Conservation (phyloP, 1,140 invertebrate genomes). For the Teleogryllus occipitalis region DNA sequence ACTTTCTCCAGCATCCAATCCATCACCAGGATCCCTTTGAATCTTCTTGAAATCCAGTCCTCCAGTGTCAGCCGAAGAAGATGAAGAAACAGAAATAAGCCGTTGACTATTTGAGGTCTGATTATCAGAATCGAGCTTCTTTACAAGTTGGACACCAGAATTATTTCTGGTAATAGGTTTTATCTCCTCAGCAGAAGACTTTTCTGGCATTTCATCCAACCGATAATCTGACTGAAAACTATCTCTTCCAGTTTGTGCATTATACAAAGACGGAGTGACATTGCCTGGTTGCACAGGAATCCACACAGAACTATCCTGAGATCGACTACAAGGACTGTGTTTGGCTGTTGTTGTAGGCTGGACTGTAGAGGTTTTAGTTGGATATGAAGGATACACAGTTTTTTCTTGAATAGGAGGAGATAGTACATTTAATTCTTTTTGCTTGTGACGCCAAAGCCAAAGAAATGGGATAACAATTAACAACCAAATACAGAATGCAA, state of each 20-base stretch:
- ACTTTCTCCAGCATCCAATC: not conserved
- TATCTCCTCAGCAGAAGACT: not conserved
- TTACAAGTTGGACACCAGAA: not conserved
- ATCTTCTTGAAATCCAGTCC: not conserved
- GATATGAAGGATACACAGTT: not conserved
- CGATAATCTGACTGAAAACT: constrained; percentile 8
- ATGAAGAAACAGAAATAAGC: not conserved
- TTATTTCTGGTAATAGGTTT: not conserved
- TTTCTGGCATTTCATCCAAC: not conserved
- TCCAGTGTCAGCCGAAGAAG: not conserved
- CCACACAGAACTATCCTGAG: not conserved
- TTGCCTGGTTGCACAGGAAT: not conserved
- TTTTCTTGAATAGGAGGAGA: not conserved
- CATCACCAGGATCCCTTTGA: not conserved
- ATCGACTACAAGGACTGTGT: not conserved
- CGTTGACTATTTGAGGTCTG: not conserved
- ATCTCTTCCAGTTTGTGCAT: constrained; percentile 9
- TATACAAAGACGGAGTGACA: constrained; percentile 7
- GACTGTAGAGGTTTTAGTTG: not conserved
- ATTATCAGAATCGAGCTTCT: not conserved
- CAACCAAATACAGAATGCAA: constrained; percentile 34
- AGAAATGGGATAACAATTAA: constrained; percentile 30
- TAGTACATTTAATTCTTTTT: not conserved
- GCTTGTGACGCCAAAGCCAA: constrained; percentile 27
- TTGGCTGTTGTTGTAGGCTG: not conserved